Conservation (phyloP, 2,888 invertebrate species). For the Oscheius sp. region DNA sequence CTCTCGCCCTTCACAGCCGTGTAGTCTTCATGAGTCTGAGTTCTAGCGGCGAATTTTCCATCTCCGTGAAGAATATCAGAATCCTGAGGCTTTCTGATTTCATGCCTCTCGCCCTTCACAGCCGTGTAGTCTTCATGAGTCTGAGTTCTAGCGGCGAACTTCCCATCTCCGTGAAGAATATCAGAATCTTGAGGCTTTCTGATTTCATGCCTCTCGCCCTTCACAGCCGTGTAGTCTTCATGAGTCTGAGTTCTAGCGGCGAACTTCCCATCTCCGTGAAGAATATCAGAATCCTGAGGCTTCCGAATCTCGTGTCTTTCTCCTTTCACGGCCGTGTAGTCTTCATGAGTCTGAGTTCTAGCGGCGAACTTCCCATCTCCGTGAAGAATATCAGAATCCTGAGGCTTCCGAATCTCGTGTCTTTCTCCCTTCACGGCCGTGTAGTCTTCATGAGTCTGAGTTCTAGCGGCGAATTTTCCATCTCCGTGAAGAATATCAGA, state of each 20-base stretch:
- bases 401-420: neutral
- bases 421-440: neutral
- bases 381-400: constrained; percentile 3
- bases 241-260: neutral
- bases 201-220: neutral
- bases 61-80: constrained; percentile 9
- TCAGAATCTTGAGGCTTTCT: neutral
- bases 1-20: neutral
- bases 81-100: neutral
- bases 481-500: constrained; percentile 4
- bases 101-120: neutral
- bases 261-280: constrained; percentile 2
- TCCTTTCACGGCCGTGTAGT: neutral
- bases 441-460: constrained; percentile 13
- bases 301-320: neutral
- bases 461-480: constrained; percentile 2
- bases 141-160: neutral
- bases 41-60: neutral
- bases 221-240: neutral
- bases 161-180: constrained; percentile 15
- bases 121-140: neutral
- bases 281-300: constrained; percentile 5
- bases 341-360: neutral
- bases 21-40: constrained; percentile 13
- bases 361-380: constrained; percentile 10